Evolutionary conservation across 2,888 invertebrate genomes (phyloP), one percentile per base, ranked within the genome.

Genomic region (Seira sanloemensis): DNA sequence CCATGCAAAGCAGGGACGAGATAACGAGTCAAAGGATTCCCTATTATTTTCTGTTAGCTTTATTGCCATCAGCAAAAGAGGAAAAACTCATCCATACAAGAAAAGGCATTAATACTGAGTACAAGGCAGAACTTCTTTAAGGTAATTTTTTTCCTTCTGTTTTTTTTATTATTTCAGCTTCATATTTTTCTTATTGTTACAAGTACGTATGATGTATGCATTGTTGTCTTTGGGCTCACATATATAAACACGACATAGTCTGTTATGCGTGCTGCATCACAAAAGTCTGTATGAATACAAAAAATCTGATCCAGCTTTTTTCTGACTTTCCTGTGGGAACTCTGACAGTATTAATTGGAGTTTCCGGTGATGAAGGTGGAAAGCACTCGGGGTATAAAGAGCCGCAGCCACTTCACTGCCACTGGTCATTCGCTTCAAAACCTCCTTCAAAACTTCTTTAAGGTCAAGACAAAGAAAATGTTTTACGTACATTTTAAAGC

Each of bases 241-340:
- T 67, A 67, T 67, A 67, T 12, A 5, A 62, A 18, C 18, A 18
- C 18, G 62, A 62, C 7, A 19, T 19, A 21, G 18, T 9, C 46
- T 37, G 12, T 26, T 71, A 18, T 67, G 76, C 67, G 58, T 76
- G 67, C 65, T 80, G 74, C 74, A 74, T 74, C 54, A 73, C 18
- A 66, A 78, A 58, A 37, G 66, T 79, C 62, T 2, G 75, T 82
- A 88, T n/a, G n/a, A n/a, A n/a, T n/a, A n/a, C n/a, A n/a, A n/a
- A 88, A 88, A 88, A 87, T 86, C 86, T 86, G 88, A 88, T 86
- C 86, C 88, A 86, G 86, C 82, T 74, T 62, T 24, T 2, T 80
- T 85, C 76, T 87, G 83, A 88, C 86, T 88, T 88, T 89, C 88
- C 88, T 88, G 87, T 89, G 88, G 88, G 88, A 86, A 87, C 84